Evolutionary conservation across 2,113 vertebrate genomes (phyloP).

Genomic region (Copsychus sechellarum): DNA sequence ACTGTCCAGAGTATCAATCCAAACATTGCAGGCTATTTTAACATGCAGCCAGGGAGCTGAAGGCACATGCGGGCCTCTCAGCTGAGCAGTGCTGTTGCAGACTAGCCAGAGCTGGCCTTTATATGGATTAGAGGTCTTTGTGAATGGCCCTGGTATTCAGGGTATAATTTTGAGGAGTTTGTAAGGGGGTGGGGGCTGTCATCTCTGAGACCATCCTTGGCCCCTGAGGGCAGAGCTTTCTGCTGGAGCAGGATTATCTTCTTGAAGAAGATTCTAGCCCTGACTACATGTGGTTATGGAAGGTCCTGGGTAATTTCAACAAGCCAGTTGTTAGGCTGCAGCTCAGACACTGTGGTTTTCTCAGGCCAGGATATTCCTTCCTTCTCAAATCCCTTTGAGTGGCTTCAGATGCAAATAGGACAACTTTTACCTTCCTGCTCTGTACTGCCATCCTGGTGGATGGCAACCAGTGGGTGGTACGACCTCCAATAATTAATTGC

Average conservation of each 20-base stretch:
- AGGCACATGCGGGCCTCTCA: background rate
- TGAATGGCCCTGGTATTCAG: background rate
- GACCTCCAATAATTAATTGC: background rate
- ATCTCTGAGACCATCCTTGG: background rate
- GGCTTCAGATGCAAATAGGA: background rate
- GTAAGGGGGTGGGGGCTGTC: background rate
- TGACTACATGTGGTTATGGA: background rate
- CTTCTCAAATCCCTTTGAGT: background rate
- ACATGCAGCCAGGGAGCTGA: background rate
- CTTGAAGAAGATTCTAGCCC: background rate
- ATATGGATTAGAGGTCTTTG: slow-evolving; percentile 27
- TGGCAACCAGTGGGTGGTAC: background rate
- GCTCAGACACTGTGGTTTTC: background rate
- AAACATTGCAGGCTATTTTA: background rate
- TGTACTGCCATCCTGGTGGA: background rate
- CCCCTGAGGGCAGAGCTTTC: background rate
- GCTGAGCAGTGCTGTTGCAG: background rate
- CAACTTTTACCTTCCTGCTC: background rate
- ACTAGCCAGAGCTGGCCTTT: background rate
- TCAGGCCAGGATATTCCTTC: background rate
- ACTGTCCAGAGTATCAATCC: background rate
- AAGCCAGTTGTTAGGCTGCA: background rate
- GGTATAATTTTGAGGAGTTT: background rate
- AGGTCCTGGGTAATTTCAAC: background rate
- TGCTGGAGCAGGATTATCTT: background rate